phyloP scores from a whole-genome alignment of 1,140 invertebrate species.

The Tetramorium alpestre region DNA sequence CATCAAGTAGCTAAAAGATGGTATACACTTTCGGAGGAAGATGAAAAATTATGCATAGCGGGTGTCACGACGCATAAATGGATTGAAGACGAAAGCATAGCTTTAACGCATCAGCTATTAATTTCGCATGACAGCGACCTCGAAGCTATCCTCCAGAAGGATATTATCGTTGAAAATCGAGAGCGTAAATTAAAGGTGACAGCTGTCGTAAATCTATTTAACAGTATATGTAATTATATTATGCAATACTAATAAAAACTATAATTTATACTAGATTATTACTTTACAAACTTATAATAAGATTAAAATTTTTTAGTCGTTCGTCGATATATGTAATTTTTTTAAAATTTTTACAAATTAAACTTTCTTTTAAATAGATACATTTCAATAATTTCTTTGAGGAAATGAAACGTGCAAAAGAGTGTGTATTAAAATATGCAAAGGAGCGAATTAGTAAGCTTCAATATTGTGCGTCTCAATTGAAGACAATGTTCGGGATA shows the following conservation, averaged over 20 bases:
- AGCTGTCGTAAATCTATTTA: not conserved
- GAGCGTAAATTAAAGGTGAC: conserved; percentile 71
- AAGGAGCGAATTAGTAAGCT: conserved; percentile 69
- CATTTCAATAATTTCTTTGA: conserved; percentile 85
- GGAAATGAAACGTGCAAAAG: conserved; percentile 77
- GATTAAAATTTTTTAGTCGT: not conserved
- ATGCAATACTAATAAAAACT: not conserved
- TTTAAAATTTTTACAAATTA: conserved; percentile 28
- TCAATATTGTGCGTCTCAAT: conserved; percentile 71
- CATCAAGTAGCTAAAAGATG: conserved; percentile 19
- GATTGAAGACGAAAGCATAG: conserved; percentile 74
- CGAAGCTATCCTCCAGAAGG: conserved; percentile 7
- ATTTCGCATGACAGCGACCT: not conserved
- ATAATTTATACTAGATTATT: not conserved
- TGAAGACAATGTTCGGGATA: conserved; percentile 72
- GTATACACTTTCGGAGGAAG: not conserved
- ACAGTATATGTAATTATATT: not conserved
- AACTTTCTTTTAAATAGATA: conserved; percentile 68
- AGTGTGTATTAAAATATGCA: conserved; percentile 68
- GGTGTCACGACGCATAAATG: conserved; percentile 81
- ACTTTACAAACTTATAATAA: not conserved
- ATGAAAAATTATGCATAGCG: conserved; percentile 69
- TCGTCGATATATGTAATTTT: not conserved
- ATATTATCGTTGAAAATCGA: conserved; percentile 31
- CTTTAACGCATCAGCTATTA: not conserved